phyloP scores from a whole-genome alignment of 2,113 vertebrate species.

The Heteronetta atricapilla region DNA sequence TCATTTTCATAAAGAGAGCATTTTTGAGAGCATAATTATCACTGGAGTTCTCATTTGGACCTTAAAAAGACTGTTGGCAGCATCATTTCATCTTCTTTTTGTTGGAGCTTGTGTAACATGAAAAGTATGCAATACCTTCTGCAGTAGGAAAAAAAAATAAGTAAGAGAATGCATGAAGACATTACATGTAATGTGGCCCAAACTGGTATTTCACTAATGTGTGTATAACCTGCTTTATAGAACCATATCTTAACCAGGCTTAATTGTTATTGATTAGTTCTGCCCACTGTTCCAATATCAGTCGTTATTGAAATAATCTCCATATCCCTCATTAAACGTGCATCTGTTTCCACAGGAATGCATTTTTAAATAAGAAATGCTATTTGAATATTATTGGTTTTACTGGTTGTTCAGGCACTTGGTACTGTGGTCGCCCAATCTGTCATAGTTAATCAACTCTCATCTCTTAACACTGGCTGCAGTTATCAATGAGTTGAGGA shows the following conservation, averaged over 20 bases:
- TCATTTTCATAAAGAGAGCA: constrained; percentile 60
- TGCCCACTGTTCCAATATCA: constrained; percentile 81
- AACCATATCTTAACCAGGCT: constrained; percentile 77
- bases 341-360: constrained; percentile 85
- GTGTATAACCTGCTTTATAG: constrained; percentile 77
- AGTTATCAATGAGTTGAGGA: constrained; percentile 91
- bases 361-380: constrained; percentile 80
- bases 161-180: constrained; percentile 65
- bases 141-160: constrained; percentile 16
- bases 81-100: constrained; percentile 52
- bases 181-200: constrained; percentile 28
- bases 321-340: constrained; percentile 80
- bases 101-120: not conserved
- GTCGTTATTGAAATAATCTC: constrained; percentile 84
- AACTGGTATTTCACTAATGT: constrained; percentile 71
- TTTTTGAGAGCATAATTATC: constrained; percentile 55
- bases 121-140: constrained; percentile 23
- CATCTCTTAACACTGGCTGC: constrained; percentile 90
- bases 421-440: constrained; percentile 83
- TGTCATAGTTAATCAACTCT: constrained; percentile 93
- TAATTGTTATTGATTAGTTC: constrained; percentile 85
- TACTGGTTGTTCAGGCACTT: constrained; percentile 78
- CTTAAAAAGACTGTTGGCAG: constrained; percentile 42
- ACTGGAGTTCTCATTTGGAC: constrained; percentile 52
- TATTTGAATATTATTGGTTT: constrained; percentile 75